Conservation (phyloP, 2,797 vertebrate species). For the Sebastes flavidus region DNA sequence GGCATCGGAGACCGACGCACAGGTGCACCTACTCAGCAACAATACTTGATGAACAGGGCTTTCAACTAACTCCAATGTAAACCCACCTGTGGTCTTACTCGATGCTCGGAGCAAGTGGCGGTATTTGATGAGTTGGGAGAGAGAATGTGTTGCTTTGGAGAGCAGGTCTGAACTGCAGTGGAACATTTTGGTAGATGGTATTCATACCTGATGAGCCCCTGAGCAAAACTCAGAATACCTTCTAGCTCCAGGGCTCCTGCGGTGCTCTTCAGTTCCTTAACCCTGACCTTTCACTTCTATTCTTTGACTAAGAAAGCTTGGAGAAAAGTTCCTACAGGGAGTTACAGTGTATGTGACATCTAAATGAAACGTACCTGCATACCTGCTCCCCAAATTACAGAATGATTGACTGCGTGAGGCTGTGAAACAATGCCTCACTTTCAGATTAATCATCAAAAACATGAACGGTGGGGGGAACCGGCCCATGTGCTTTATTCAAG, state of each 20-base stretch:
- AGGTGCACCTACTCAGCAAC: no score
- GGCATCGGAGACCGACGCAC: rapidly evolving
- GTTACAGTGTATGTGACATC: neutral
- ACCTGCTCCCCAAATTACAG: slow-evolving; percentile 7
- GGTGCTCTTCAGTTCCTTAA: neutral
- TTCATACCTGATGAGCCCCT: neutral
- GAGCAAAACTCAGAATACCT: neutral
- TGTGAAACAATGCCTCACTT: neutral
- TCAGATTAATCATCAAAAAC: slow-evolving; percentile 44
- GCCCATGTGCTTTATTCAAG: slow-evolving; percentile 44
- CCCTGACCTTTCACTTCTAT: neutral
- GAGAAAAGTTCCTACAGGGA: neutral
- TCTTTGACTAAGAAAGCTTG: neutral
- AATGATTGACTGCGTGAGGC: slow-evolving; percentile 21
- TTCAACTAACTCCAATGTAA: no score
- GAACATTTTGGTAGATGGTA: neutral
- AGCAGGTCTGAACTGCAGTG: neutral
- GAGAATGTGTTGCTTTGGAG: neutral
- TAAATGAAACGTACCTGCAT: neutral
- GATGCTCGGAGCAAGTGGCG: no score
- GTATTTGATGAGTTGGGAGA: no score
- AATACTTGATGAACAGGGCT: no score
- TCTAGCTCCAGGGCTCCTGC: no score
- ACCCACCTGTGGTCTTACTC: no score
- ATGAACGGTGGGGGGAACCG: slow-evolving; percentile 6